Evolutionary conservation across 2,888 invertebrate species (phyloP).

Genomic region (Mesoligia furuncula): DNA sequence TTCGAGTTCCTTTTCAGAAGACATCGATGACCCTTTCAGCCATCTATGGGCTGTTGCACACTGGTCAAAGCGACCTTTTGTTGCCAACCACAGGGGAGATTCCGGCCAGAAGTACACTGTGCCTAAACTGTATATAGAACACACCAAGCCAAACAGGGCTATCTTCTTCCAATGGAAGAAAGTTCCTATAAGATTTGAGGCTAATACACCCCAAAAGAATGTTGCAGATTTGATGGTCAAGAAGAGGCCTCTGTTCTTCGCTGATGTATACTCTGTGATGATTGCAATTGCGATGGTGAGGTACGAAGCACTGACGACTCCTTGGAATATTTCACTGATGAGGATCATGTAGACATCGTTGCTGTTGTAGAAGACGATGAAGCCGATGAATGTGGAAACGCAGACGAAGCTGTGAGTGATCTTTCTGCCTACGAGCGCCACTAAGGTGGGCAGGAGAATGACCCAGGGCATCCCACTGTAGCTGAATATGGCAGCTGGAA

Average conservation of each 20-base stretch:
- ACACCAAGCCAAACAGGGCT: slow-evolving; percentile 56
- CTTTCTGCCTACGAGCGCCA: slow-evolving; percentile 48
- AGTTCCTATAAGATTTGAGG: slow-evolving; percentile 69
- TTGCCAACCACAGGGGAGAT: slow-evolving; percentile 69
- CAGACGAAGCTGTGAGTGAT: slow-evolving; percentile 42
- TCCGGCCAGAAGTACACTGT: slow-evolving; percentile 68
- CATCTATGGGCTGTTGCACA: slow-evolving; percentile 60
- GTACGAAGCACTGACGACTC: slow-evolving; percentile 43
- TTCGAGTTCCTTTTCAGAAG: slow-evolving; percentile 54
- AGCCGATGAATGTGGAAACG: slow-evolving; percentile 35
- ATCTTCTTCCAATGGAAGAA: slow-evolving; percentile 71
- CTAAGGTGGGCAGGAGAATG: slow-evolving; percentile 46
- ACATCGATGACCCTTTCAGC: slow-evolving; percentile 58
- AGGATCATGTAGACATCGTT: slow-evolving; percentile 59
- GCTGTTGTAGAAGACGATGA: slow-evolving; percentile 58
- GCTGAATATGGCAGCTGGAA: slow-evolving; percentile 57
- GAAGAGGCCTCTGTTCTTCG: slow-evolving; percentile 62
- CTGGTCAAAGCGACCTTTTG: slow-evolving; percentile 38
- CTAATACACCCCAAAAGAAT: slow-evolving; percentile 51
- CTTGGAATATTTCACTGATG: slow-evolving; percentile 63
- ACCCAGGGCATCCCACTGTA: slow-evolving; percentile 53
- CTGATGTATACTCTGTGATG: slow-evolving; percentile 50
- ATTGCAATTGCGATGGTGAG: slow-evolving; percentile 39
- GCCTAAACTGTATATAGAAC: slow-evolving; percentile 51
- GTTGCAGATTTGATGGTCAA: slow-evolving; percentile 65